Evolutionary conservation across 2,113 vertebrate species (phyloP).

Genomic region (Gadus macrocephalus): DNA sequence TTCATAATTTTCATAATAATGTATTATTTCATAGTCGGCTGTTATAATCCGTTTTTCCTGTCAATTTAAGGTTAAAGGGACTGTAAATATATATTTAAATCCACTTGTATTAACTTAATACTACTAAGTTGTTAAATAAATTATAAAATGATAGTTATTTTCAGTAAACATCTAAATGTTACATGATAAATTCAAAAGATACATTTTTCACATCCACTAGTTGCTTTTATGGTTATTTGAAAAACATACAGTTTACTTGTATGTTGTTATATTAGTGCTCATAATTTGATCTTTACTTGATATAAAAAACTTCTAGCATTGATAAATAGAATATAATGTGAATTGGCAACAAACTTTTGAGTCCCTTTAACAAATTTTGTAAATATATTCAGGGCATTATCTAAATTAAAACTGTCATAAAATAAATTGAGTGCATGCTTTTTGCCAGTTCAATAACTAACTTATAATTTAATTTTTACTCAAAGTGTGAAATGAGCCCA

Average conservation of each 20-base stretch:
- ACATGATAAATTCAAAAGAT: conserved; percentile 89
- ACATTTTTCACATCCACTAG: conserved; percentile 44
- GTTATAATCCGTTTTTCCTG: conserved; percentile 93
- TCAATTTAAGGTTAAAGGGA: conserved; percentile 99
- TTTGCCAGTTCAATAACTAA: conserved; percentile 75
- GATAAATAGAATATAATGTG: conserved; percentile 93
- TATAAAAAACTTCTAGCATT: conserved; percentile 80
- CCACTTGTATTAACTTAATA: conserved; percentile 82
- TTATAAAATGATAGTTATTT: conserved; percentile 86
- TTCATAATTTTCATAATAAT: conserved; percentile 94
- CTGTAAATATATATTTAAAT: conserved; percentile 97
- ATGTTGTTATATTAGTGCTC: conserved; percentile 54
- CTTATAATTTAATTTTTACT: conserved; percentile 65
- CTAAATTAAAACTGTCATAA: conserved; percentile 78
- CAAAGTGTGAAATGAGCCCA: conserved; percentile 63
- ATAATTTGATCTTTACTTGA: conserved; percentile 39
- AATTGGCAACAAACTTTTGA: conserved; percentile 87
- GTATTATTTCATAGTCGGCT: conserved; percentile 87
- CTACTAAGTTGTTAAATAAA: conserved; percentile 90
- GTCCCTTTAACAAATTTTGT: conserved; percentile 99
- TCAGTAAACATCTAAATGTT: conserved; percentile 89
- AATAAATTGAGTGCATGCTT: conserved; percentile 93
- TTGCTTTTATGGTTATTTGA: conserved; percentile 44
- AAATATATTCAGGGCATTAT: conserved; percentile 85
- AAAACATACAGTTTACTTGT: conserved; percentile 48